These are phyloP conservation scores for Mylabris phalerata DNA, from an alignment of 1,140 invertebrate genomes.

Conservation along the genomic window DNA sequence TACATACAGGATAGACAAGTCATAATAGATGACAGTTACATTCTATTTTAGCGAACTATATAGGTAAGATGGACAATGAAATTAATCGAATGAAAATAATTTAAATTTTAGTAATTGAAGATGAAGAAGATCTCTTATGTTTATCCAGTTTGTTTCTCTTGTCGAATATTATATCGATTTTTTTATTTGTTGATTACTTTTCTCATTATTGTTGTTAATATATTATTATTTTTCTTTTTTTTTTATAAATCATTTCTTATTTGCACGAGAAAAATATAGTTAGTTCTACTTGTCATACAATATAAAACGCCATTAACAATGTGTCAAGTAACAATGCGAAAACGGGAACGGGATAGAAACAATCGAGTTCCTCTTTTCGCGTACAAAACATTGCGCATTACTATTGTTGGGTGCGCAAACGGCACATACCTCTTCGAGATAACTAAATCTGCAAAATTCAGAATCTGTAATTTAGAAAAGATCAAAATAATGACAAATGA, in stretches of 20 bases:
- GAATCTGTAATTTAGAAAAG: too few species aligned
- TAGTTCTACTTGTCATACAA: constrained; percentile 23
- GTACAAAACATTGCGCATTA: constrained; percentile 20
- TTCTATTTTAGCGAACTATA: constrained; percentile 24
- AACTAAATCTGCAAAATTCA: too few species aligned
- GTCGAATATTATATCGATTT: constrained; percentile 1
- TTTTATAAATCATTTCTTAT: constrained; percentile 15
- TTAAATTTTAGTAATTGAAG: neutral
- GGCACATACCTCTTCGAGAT: constrained; percentile 1
- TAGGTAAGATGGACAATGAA: constrained; percentile 14
- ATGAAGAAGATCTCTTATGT: neutral
- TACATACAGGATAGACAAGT: constrained; percentile 28
- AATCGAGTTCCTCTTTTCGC: constrained; percentile 14
- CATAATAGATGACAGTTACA: constrained; percentile 19
- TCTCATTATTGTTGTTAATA: constrained; percentile 2
- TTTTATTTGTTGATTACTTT: constrained; percentile 3
- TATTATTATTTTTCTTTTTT: constrained; percentile 1
- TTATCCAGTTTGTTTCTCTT: too few species aligned
- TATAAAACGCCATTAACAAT: constrained; percentile 35
- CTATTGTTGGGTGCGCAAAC: constrained; percentile 18
- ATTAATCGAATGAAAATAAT: constrained; percentile 6
- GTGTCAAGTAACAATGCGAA: constrained; percentile 26
- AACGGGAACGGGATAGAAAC: constrained; percentile 10
- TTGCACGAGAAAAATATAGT: constrained; percentile 25
- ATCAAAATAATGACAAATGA: too few species aligned